Percentiles rank a stretch among this genome's conserved stretches.
These are phyloP conservation scores for Manis pentadactyla DNA, from an alignment of 2,797 vertebrate genomes.

Conservation along the genomic window DNA sequence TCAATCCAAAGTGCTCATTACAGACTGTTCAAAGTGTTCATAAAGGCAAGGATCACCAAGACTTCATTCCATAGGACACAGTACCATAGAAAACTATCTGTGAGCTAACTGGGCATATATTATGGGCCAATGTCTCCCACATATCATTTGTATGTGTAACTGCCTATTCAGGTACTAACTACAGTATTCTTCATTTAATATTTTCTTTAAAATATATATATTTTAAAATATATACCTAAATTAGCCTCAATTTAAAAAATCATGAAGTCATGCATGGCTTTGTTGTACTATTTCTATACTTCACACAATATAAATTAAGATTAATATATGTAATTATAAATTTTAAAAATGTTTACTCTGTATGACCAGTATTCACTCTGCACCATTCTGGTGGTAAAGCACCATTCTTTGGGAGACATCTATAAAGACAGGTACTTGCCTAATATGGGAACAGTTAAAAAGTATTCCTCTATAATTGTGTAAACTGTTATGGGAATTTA, in stretches of 20 bases:
- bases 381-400: not conserved
- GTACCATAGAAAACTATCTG: not conserved
- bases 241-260: not conserved
- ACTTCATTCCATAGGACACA: not conserved
- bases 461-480: not conserved
- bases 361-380: not conserved
- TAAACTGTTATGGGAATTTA: not conserved
- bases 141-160: not conserved
- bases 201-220: not conserved
- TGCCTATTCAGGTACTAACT: not conserved
- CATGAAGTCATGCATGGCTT: not conserved
- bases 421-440: not conserved
- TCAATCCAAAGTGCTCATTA: not conserved
- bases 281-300: not conserved
- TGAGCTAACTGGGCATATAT: not conserved
- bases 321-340: not conserved
- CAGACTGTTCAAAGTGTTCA: not conserved
- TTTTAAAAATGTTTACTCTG: not conserved
- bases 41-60: not conserved
- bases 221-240: not conserved
- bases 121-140: not conserved
- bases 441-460: not conserved
- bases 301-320: not conserved
- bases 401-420: not conserved
- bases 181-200: not conserved